Evolutionary conservation across 2,888 invertebrate genomes (phyloP), one percentile per base, ranked within the genome.

Genomic region (Brachyopa scutellaris): DNA sequence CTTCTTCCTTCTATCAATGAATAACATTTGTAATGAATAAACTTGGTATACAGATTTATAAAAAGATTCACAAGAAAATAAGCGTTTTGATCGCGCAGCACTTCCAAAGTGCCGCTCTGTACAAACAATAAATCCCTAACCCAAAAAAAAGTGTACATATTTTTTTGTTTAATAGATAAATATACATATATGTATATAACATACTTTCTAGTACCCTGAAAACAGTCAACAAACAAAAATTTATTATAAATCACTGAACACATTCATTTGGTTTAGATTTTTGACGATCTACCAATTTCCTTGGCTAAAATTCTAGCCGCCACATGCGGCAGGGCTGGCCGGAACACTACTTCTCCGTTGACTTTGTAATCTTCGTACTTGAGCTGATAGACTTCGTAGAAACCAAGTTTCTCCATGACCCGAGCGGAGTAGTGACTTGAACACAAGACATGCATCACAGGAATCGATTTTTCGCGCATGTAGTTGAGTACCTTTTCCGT

Each of bases 391-490:
- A 94, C 92, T 87, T 93, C 93, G 33, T 93, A 92, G 89, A 95
- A 96, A 40, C 95, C 95, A 19, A 94, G 90, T 85, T 93, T 93
- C 82, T 93, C 93, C 57, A 95, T 93, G 0, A 95, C 93, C 87
- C 93, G 93, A 0, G 95, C 95, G 1, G 96, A 95, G 89, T 93
- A 96, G 74, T 93, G 92, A 86, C 96, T 96, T 3, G 95, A 94
- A 76, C 96, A 95, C 85, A 96, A 94, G 40, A 94, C 93, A 21
- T 95, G 92, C 73, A 95, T 92, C 5, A 95, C 90, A n/a, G 87
- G 86, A 49, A 91, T 90, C 0, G 87, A 85, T 26, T 90, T 85
- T 17, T 88, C 86, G 0, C 87, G 87, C 90, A 91, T 90, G 77
- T 87, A 90, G 4, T 90, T 89, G 13, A 90, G 86, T 0, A 85